phyloP scores from a whole-genome alignment of 2,888 invertebrate genomes.

The Brenthis ino region DNA sequence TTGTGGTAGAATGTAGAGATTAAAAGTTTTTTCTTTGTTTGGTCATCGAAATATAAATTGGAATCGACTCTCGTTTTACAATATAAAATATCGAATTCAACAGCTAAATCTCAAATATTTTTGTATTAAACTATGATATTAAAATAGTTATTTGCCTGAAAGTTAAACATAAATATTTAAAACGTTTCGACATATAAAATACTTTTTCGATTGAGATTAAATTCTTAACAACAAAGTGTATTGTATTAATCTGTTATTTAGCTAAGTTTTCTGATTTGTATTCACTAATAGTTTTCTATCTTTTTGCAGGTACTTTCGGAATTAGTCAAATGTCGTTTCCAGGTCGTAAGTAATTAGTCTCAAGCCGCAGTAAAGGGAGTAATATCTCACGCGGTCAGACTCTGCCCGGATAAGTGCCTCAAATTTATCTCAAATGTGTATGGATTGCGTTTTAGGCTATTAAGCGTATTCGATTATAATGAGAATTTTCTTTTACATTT shows the following conservation, averaged over 20 bases:
- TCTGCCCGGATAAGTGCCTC: slow-evolving; percentile 11
- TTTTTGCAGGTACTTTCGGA: slow-evolving; percentile 17
- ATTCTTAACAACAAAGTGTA: too few relatives aligned
- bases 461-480: background rate
- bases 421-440: slow-evolving; percentile 21
- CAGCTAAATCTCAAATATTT: too few relatives aligned
- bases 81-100: too few relatives aligned
- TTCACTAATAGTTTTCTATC: background rate
- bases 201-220: too few relatives aligned
- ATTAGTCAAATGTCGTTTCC: background rate
- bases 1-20: too few relatives aligned
- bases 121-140: too few relatives aligned
- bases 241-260: background rate
- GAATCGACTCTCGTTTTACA: too few relatives aligned
- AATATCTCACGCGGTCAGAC: slow-evolving; percentile 24
- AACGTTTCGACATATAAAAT: too few relatives aligned
- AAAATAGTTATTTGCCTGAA: too few relatives aligned
- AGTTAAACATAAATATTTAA: too few relatives aligned
- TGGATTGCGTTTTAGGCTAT: background rate
- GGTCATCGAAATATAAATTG: too few relatives aligned
- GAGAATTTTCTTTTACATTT: background rate
- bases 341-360: slow-evolving; percentile 23
- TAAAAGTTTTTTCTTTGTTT: too few relatives aligned
- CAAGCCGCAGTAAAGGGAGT: slow-evolving; percentile 7
- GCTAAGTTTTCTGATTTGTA: background rate